A percentile compares a stretch with the other conserved stretches of the same genome.
These are phyloP conservation scores for Zoanthus solanderi DNA, from an alignment of 92 coral and sea anemone genomes.

Conservation along the genomic window DNA sequence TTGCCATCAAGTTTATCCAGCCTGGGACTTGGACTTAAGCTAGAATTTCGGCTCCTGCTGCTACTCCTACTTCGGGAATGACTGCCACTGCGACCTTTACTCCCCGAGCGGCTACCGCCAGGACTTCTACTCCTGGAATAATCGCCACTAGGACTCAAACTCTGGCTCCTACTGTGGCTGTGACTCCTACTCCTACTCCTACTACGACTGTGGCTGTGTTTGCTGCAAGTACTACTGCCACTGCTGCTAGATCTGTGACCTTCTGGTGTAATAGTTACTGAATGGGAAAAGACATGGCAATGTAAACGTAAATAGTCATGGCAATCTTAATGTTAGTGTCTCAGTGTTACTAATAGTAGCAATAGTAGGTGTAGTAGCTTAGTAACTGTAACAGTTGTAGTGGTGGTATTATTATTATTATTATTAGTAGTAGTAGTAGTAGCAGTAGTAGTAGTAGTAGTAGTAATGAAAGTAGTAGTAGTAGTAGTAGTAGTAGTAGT, in stretches of 20 bases:
- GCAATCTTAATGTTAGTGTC: neutral
- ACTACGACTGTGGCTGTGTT: conserved; percentile 76
- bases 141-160: conserved; percentile 10
- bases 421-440: neutral
- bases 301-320: neutral
- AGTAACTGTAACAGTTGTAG: neutral
- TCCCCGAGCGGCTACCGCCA: conserved; percentile 69
- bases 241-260: conserved; percentile 44
- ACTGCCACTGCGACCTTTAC: conserved; percentile 72
- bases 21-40: conserved; percentile 25
- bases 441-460: neutral
- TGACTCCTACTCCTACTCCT: conserved; percentile 65
- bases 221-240: conserved; percentile 47
- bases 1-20: conserved; percentile 24
- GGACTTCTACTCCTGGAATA: conserved; percentile 71
- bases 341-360: neutral
- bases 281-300: neutral
- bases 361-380: neutral
- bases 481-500: neutral
- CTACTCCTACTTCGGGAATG: conserved; percentile 53
- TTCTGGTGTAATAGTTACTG: conserved; percentile 26
- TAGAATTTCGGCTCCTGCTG: conserved; percentile 55
- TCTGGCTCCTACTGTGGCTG: conserved; percentile 46
- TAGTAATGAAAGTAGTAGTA: neutral
- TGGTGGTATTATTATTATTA: no score